phyloP scores from a whole-genome alignment of 2,888 invertebrate genomes.

The Parthenolecanium corni region DNA sequence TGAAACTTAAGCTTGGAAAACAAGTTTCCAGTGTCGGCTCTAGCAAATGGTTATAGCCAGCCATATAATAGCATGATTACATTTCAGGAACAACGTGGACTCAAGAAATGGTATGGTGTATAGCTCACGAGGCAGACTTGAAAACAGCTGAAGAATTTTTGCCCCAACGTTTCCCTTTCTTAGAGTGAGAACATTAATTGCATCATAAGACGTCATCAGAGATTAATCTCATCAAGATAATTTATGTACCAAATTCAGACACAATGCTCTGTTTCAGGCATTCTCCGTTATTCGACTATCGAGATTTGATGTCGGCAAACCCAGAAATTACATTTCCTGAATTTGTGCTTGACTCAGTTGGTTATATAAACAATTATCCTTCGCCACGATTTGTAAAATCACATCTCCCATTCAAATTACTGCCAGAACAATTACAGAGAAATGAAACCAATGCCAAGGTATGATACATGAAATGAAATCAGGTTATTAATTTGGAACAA shows the following conservation, averaged over 20 bases:
- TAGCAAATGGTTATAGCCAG: too few species aligned
- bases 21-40: too few species aligned
- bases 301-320: conserved; percentile 23
- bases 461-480: too few species aligned
- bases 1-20: too few species aligned
- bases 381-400: conserved; percentile 34
- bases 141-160: conserved; percentile 45
- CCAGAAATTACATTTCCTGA: conserved; percentile 30
- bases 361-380: conserved; percentile 30
- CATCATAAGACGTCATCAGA: too few species aligned
- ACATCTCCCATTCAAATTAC: conserved; percentile 32
- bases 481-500: too few species aligned
- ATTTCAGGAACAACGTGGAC: conserved; percentile 64
- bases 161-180: conserved; percentile 55
- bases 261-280: conserved; percentile 29
- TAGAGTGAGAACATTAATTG: conserved; percentile 50
- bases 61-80: too few species aligned
- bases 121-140: conserved; percentile 51
- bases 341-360: conserved; percentile 30
- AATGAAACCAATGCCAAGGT: conserved; percentile 33
- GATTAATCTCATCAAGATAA: too few species aligned
- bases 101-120: conserved; percentile 62
- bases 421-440: conserved; percentile 33
- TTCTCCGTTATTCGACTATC: conserved; percentile 30
- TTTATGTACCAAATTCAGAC: too few species aligned